These are phyloP conservation scores for Oryzias celebensis DNA, from an alignment of 2,113 vertebrate genomes.

Conservation along the genomic window DNA sequence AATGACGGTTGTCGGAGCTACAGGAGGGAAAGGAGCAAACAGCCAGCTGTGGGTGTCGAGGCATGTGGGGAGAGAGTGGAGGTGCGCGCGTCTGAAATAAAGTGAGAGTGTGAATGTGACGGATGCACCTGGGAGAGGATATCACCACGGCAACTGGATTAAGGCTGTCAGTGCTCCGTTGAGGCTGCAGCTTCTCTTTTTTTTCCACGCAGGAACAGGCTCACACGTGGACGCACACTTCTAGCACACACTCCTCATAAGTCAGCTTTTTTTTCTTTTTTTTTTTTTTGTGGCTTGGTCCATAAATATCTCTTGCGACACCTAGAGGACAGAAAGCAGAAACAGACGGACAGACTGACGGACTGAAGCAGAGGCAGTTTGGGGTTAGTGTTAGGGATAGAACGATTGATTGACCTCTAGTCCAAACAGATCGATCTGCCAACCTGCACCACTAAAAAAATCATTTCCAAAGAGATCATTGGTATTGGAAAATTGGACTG, in stretches of 20 bases:
- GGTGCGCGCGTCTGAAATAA: conserved; percentile 31
- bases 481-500: too few species aligned
- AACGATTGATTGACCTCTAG: too few species aligned
- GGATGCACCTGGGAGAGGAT: conserved; percentile 70
- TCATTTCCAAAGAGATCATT: too few species aligned
- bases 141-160: conserved; percentile 80
- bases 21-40: conserved; percentile 53
- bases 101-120: conserved; percentile 23
- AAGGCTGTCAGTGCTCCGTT: conserved; percentile 68
- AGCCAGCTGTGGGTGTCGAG: conserved; percentile 63
- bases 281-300: conserved; percentile 22
- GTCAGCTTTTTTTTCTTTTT: conserved; percentile 9
- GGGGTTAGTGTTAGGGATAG: conserved; percentile 4
- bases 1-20: conserved; percentile 69
- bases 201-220: conserved; percentile 9
- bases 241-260: conserved; percentile 32
- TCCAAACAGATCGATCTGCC: too few species aligned
- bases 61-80: conserved; percentile 53
- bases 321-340: conserved; percentile 68
- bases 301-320: conserved; percentile 76
- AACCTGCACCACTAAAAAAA: too few species aligned
- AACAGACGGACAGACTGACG: conserved; percentile 37
- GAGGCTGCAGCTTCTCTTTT: conserved; percentile 39
- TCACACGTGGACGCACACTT: conserved; percentile 21
- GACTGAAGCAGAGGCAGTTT: conserved; percentile 26